Evolutionary conservation across 2,888 invertebrate genomes (phyloP), one percentile per base, ranked within the genome.

Genomic region (Apotomis betuletana): DNA sequence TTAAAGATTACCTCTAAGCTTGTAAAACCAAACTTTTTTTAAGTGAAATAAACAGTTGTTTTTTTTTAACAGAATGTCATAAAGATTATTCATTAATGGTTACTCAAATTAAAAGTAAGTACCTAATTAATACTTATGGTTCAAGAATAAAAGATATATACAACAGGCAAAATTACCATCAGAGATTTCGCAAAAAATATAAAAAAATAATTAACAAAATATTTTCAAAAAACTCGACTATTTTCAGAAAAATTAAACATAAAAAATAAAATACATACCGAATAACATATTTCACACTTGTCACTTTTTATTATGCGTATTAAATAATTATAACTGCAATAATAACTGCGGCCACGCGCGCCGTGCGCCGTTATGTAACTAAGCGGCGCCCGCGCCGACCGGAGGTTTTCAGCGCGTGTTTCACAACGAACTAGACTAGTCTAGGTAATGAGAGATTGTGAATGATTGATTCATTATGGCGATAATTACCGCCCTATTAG

Each of bases 301-400:
- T 60, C 67, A 54, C 4, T n/a, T 38, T 5, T 44, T 54, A 55
- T 64, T n/a, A 46, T 9, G 60, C 51, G 41, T 62, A 73, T 69
- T 69, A 41, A 69, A 41, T 49, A 61, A 27, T 49, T 12, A 36
- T 51, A 65, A 58, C 71, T 65, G 57, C 74, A 71, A 61, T 49
- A 59, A 60, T 10, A 64, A 67, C 27, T 15, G 74, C 83, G 86
- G 77, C 83, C 78, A 81, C 61, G 70, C 82, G 71, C 77, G 71
- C 71, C 75, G 84, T 81, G 82, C 81, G 80, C 79, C 71, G 81
- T 87, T 85, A 85, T 87, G 85, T 81, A 85, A 89, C 85, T 88
- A 86, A 75, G 78, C 76, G 65, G 75, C 69, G 74, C 60, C 52
- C 36, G 62, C 60, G 70, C 54, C 60, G 74, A 55, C 46, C 69